Conservation (phyloP, 2,888 invertebrate genomes). For the Catonia carolina region DNA sequence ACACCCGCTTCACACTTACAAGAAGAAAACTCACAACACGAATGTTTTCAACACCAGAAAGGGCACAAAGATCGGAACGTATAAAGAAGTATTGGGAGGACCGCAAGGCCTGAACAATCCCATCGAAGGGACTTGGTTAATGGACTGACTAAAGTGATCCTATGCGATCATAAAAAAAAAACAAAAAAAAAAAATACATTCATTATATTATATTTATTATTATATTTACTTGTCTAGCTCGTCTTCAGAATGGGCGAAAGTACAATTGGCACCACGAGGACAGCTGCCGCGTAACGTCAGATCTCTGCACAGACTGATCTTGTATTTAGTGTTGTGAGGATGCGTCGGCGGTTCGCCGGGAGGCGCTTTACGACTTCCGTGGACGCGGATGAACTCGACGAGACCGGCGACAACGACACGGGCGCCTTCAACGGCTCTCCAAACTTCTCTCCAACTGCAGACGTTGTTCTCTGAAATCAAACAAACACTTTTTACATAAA, state of each 20-base stretch:
- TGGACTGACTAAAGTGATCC: too few species aligned
- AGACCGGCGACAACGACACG: constrained; percentile 66
- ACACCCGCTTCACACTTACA: too few species aligned
- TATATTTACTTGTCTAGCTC: constrained; percentile 70
- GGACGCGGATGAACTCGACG: constrained; percentile 68
- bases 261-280: constrained; percentile 79
- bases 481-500: too few species aligned
- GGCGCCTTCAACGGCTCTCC: constrained; percentile 60
- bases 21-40: too few species aligned
- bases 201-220: background rate
- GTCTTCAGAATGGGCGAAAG: constrained; percentile 86
- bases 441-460: constrained; percentile 58
- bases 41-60: too few species aligned
- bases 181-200: too few species aligned
- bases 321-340: constrained; percentile 64
- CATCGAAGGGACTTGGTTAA: too few species aligned
- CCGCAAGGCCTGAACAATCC: too few species aligned
- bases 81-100: too few species aligned
- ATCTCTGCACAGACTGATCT: constrained; percentile 86
- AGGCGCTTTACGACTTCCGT: constrained; percentile 44
- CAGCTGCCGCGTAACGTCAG: constrained; percentile 71
- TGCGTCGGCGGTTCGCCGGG: constrained; percentile 33
- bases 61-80: too few species aligned
- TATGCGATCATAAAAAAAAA: too few species aligned
- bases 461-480: constrained; percentile 49